Percentiles rank a stretch among this genome's conserved stretches.
Conservation (phyloP, 1,140 invertebrate species). For the Trichogramma pretiosum region DNA sequence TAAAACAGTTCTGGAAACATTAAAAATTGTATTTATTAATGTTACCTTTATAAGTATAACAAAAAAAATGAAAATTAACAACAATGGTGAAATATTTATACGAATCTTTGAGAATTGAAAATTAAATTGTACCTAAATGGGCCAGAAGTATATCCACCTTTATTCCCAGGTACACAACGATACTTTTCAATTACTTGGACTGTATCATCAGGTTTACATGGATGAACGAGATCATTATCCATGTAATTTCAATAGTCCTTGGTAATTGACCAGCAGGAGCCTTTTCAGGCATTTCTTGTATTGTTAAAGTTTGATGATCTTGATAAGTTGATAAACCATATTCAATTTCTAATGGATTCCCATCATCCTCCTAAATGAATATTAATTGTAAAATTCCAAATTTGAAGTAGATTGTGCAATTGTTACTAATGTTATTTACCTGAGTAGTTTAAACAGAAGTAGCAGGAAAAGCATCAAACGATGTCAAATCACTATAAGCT, state of each 20-base stretch:
- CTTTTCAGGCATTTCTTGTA: constrained; percentile 99
- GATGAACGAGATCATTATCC: constrained; percentile 96
- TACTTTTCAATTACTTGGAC: constrained; percentile 92
- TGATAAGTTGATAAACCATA: constrained; percentile 92
- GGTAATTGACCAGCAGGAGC: constrained; percentile 96
- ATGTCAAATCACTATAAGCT: constrained; percentile 92
- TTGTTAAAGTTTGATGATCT: constrained; percentile 93
- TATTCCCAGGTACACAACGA: constrained; percentile 88
- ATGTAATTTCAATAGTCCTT: constrained; percentile 86
- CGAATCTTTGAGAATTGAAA: neutral
- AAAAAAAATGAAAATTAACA: too few relatives aligned
- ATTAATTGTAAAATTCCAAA: constrained; percentile 16
- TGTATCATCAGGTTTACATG: constrained; percentile 93
- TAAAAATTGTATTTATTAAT: too few relatives aligned
- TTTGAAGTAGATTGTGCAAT: neutral
- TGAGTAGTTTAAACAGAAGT: constrained; percentile 87
- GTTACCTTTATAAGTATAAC: too few relatives aligned
- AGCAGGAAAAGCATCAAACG: constrained; percentile 84
- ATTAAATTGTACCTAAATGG: constrained; percentile 68
- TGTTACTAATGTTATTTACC: constrained; percentile 51
- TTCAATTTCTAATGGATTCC: constrained; percentile 95
- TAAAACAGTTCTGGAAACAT: constrained; percentile 69
- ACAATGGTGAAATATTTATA: too few relatives aligned
- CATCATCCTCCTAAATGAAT: constrained; percentile 91
- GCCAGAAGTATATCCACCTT: constrained; percentile 86